These are phyloP conservation scores for Megaptera novaeangliae DNA, from an alignment of 2,113 vertebrate genomes.

Conservation along the genomic window DNA sequence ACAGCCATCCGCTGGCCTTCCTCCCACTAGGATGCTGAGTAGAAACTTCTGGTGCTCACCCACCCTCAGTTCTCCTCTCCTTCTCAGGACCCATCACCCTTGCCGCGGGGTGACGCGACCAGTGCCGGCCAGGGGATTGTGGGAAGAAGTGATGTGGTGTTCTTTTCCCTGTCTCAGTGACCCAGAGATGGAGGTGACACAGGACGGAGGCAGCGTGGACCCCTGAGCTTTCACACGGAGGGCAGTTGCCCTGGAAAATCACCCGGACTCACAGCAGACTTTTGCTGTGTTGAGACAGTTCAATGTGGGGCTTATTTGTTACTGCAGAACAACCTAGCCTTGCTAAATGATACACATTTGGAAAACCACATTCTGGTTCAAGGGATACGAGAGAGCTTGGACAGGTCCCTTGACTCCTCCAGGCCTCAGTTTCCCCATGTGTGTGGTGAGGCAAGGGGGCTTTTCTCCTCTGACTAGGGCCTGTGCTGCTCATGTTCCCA, in stretches of 20 bases:
- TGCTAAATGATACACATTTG: neutral
- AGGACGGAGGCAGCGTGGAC: neutral
- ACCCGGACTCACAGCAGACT: neutral
- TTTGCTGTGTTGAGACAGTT: neutral
- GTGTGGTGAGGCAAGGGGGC: neutral
- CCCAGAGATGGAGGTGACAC: neutral
- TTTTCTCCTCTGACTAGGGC: neutral
- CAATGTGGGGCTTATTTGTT: neutral
- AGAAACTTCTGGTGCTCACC: neutral
- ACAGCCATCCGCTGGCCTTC: neutral
- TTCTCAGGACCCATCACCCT: neutral
- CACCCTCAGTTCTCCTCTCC: neutral
- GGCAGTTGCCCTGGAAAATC: neutral
- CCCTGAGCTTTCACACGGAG: neutral
- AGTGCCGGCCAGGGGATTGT: neutral
- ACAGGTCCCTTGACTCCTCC: neutral
- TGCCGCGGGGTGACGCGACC: accelerated
- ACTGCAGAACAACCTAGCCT: neutral
- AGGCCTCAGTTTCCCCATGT: neutral
- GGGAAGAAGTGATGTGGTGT: neutral
- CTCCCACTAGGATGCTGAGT: neutral
- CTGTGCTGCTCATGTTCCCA: neutral
- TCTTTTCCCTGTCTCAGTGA: neutral
- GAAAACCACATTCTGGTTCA: neutral
- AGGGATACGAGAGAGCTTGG: neutral